Percentiles rank a stretch among this genome's conserved stretches.
Evolutionary conservation across 2,888 invertebrate species (phyloP).

Genomic region (Leptinotarsa haldemani): DNA sequence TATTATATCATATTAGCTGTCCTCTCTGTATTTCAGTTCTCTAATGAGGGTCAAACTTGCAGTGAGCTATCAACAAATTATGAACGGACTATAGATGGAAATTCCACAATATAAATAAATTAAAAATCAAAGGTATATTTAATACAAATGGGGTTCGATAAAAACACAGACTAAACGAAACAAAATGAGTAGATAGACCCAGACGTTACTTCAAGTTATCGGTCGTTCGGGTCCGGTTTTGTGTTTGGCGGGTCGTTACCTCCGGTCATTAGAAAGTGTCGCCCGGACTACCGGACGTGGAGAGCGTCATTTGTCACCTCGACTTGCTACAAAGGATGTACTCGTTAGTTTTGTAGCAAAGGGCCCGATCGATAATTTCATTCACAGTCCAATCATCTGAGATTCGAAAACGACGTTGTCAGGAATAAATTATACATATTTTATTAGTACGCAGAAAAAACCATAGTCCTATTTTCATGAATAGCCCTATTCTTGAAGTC

Average conservation of each 20-base stretch:
- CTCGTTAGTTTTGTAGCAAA: conserved; percentile 8
- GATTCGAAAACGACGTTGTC: not conserved
- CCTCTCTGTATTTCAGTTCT: no score
- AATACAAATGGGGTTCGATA: not conserved
- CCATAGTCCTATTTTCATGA: no score
- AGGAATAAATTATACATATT: no score
- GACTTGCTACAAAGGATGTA: conserved; percentile 12
- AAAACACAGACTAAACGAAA: not conserved
- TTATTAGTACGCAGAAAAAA: no score
- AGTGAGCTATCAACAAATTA: no score
- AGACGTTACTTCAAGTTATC: conserved; percentile 13
- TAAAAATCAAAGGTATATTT: not conserved
- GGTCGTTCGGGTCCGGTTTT: conserved; percentile 40
- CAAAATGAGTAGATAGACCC: not conserved
- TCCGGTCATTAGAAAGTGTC: conserved; percentile 57
- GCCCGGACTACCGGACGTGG: conserved; percentile 54
- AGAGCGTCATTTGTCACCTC: conserved; percentile 55
- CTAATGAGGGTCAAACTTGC: no score
- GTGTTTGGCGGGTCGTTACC: conserved; percentile 56
- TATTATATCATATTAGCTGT: no score
- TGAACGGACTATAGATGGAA: no score
- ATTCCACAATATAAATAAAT: not conserved
- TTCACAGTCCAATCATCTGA: not conserved
- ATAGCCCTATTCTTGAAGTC: no score
- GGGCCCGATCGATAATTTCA: conserved; percentile 1